Evolutionary conservation across 2,113 vertebrate genomes (phyloP).

Genomic region (Corythoichthys haematopterus): DNA sequence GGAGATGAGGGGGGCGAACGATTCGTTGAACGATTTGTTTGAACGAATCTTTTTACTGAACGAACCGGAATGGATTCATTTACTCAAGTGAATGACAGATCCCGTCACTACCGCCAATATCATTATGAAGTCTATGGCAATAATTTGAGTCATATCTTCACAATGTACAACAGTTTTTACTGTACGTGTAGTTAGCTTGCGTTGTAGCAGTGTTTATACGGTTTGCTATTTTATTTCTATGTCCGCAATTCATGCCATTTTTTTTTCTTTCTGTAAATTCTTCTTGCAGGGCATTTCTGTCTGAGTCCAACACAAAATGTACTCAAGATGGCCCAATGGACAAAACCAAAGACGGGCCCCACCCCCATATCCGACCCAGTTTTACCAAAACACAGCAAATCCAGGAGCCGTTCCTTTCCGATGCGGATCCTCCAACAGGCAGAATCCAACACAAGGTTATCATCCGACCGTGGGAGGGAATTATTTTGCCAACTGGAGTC

Average conservation of each 20-base stretch:
- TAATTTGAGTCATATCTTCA: too few relatives aligned
- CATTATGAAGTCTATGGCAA: too few relatives aligned
- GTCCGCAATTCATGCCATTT: not conserved
- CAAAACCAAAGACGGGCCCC: conserved; percentile 2
- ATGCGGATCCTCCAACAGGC: not conserved
- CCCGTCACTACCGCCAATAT: too few relatives aligned
- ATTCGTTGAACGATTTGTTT: too few relatives aligned
- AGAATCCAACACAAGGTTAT: not conserved
- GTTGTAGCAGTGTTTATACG: too few relatives aligned
- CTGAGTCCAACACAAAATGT: conserved; percentile 24
- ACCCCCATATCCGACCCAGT: not conserved
- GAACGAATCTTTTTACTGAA: too few relatives aligned
- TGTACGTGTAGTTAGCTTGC: too few relatives aligned
- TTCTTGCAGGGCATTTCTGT: conserved; percentile 31
- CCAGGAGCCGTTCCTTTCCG: not conserved
- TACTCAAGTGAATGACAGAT: too few relatives aligned
- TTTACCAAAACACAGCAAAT: not conserved
- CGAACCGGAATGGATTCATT: too few relatives aligned
- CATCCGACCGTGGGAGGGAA: not conserved
- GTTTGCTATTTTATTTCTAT: not conserved
- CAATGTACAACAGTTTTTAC: too few relatives aligned
- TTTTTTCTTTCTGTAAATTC: not conserved
- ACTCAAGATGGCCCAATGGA: conserved; percentile 7
- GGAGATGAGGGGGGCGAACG: too few relatives aligned
- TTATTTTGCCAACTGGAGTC: accelerated